These are phyloP conservation scores for Zeus faber DNA, from an alignment of 2,113 vertebrate species.

Conservation along the genomic window DNA sequence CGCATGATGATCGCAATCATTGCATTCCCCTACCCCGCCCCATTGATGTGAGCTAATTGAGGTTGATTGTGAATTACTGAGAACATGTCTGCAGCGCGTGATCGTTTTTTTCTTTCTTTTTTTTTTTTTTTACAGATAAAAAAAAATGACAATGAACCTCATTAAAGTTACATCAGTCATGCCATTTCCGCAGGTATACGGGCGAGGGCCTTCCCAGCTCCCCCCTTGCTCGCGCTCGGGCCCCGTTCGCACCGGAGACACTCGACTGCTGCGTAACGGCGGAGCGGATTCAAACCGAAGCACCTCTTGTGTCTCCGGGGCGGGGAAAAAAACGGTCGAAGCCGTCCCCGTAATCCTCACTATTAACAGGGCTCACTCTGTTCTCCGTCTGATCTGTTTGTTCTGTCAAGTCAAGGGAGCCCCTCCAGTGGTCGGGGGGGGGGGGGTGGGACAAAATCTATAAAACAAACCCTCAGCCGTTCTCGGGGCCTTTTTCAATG, in stretches of 20 bases:
- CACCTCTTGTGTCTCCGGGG: constrained; percentile 68
- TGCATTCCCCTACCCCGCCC: no score
- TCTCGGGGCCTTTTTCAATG: constrained; percentile 43
- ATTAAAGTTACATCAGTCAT: constrained; percentile 3
- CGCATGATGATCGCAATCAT: no score
- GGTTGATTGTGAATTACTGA: no score
- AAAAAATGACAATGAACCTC: background rate
- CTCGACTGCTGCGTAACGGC: constrained; percentile 63
- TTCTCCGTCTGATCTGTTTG: constrained; percentile 63
- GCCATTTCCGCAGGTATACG: constrained; percentile 23
- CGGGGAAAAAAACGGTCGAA: constrained; percentile 63
- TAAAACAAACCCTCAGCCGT: constrained; percentile 61
- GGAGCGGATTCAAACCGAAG: constrained; percentile 63
- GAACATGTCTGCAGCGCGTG: no score
- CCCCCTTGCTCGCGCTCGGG: constrained; percentile 24
- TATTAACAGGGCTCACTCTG: constrained; percentile 60
- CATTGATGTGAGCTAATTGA: no score
- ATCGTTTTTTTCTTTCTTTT: no score
- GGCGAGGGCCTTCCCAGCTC: constrained; percentile 37
- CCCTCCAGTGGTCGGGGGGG: constrained; percentile 57
- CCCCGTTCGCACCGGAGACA: constrained; percentile 51
- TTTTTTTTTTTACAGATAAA: no score
- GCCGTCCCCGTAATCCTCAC: constrained; percentile 66
- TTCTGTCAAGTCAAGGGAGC: constrained; percentile 68
- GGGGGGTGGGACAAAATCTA: constrained; percentile 61